Base-by-base conservation (phyloP, 1,140 invertebrate species). In the Gryllus bimaculatus region DNA sequence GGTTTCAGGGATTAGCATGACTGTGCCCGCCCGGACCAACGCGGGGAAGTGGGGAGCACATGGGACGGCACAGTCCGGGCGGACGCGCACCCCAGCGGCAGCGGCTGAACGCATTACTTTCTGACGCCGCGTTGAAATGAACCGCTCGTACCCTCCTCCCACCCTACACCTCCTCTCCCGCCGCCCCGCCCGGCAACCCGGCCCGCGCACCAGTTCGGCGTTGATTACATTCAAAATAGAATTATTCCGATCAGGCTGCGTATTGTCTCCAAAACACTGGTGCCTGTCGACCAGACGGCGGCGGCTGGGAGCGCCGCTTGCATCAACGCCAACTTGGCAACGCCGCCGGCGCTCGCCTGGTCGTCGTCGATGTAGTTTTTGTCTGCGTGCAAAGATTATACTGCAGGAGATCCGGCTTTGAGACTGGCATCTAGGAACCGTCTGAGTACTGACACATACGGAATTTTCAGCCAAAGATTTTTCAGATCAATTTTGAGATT, bases 201-300 rank as follows among this genome's bases (percentile, higher is more conserved):
- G 3, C 54, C 54, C 54, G 10, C 10, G 54, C 7, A 66, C 54
- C 18, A 13, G 54, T 66, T 10, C 54, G 54, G 54, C 54, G 54
- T 66, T 66, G 54, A 66, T 66, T 66, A 66, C 54, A 66, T 66
- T 66, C 54, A 66, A 66, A 66, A 66, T 66, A 66, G 54, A 66
- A 66, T 66, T 66, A 66, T 66, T 66, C 54, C 54, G 54, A 66
- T 66, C 54, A 66, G 54, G 10, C 54, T 66, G 54, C 54, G 18
- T 66, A 66, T 66, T 66, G 54, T 66, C 54, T 66, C 54, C 54
- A 66, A 66, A 66, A 66, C 54, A 66, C 10, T 66, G 54, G 54
- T 18, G 54, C 54, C 54, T 3, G 54, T 5, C 54, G 54, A 18
- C 2, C 10, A 13, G n/a, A n/a, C n/a, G n/a, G 54, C 54, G 7